A percentile compares a stretch with the other conserved stretches of the same genome.
These are phyloP conservation scores for Ursus arctos DNA, from an alignment of 2,113 vertebrate species.

Conservation along the genomic window DNA sequence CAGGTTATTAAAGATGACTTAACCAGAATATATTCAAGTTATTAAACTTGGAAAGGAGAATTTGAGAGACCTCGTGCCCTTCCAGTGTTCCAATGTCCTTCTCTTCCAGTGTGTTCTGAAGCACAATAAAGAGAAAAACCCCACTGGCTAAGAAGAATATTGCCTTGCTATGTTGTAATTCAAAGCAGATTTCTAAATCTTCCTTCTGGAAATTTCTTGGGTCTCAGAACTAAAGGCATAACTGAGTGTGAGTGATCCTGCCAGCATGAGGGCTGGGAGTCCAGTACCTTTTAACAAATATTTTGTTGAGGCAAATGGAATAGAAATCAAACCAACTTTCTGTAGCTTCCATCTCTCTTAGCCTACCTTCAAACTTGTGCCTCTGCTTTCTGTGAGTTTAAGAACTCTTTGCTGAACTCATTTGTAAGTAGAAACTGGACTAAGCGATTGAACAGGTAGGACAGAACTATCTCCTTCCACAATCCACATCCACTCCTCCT, in stretches of 20 bases:
- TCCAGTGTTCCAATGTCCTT: slow-evolving; percentile 64
- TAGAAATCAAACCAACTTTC: background rate
- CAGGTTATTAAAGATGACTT: slow-evolving; percentile 73
- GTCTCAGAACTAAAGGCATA: slow-evolving; percentile 34
- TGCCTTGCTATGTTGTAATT: slow-evolving; percentile 69
- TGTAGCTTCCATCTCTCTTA: background rate
- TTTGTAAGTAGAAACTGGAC: background rate
- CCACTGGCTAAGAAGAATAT: slow-evolving; percentile 71
- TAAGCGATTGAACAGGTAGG: background rate
- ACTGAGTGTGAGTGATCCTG: slow-evolving; percentile 26
- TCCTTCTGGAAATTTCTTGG: slow-evolving; percentile 62
- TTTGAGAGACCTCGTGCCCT: slow-evolving; percentile 7
- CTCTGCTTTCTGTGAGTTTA: background rate
- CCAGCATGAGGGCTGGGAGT: background rate
- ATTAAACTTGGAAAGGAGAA: slow-evolving; percentile 68
- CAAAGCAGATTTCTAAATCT: slow-evolving; percentile 77
- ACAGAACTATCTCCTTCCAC: background rate
- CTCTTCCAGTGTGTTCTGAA: slow-evolving; percentile 66
- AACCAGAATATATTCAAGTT: slow-evolving; percentile 64
- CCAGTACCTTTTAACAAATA: background rate
- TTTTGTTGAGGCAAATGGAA: background rate
- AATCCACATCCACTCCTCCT: background rate
- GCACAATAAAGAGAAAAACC: slow-evolving; percentile 61
- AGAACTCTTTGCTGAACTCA: background rate
- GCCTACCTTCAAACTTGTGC: background rate